Evolutionary conservation across 2,888 invertebrate species (phyloP).

Genomic region (Spilosoma lubricipeda): DNA sequence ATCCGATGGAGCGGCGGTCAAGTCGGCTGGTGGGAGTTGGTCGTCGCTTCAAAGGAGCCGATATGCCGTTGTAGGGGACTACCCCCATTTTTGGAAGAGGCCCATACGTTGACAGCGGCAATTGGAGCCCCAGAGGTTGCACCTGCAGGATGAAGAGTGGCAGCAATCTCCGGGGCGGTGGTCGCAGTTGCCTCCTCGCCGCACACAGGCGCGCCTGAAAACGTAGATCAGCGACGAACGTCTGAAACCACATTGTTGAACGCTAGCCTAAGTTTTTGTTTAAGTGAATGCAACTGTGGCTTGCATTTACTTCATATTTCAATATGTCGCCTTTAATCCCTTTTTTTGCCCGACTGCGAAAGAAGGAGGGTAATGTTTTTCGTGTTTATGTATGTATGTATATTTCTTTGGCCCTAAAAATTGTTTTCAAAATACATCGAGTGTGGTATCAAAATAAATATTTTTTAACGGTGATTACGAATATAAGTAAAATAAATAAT

Average conservation of each 20-base stretch:
- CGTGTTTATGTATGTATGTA: no score
- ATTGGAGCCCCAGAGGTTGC: constrained; percentile 96
- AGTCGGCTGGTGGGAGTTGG: constrained; percentile 76
- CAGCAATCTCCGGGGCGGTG: constrained; percentile 94
- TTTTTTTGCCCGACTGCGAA: no score
- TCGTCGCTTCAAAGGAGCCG: constrained; percentile 73
- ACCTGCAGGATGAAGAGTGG: constrained; percentile 94
- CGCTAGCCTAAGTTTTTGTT: constrained; percentile 79
- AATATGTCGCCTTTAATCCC: neutral
- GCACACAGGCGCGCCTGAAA: constrained; percentile 94
- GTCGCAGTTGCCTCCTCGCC: constrained; percentile 94
- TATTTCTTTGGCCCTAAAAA: no score
- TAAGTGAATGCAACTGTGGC: constrained; percentile 36
- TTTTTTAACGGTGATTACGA: no score
- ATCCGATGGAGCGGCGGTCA: constrained; percentile 78
- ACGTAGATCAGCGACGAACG: constrained; percentile 94
- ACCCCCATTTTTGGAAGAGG: constrained; percentile 95
- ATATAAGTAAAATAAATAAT: no score
- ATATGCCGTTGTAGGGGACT: constrained; percentile 51
- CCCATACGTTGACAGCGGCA: constrained; percentile 95
- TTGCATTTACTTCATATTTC: constrained; percentile 11
- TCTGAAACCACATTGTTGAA: constrained; percentile 89
- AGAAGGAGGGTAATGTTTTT: no score
- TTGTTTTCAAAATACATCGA: no score
- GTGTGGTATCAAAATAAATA: no score